These are phyloP conservation scores for Daktulosphaira vitifoliae DNA, from an alignment of 1,140 invertebrate genomes.

Conservation along the genomic window DNA sequence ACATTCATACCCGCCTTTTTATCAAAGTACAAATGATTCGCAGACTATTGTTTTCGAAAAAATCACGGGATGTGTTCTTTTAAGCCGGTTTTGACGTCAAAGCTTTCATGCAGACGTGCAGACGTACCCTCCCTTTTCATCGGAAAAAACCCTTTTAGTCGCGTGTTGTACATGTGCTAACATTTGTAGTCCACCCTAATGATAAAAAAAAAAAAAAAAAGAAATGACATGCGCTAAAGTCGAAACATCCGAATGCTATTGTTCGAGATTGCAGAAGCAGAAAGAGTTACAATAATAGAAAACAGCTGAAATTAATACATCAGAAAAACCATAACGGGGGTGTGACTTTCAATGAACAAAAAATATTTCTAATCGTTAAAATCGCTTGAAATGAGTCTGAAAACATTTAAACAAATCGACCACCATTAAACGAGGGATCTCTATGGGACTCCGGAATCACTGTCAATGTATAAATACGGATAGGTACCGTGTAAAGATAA, in stretches of 20 bases:
- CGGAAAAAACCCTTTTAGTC: neutral
- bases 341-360: no score
- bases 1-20: conserved; percentile 1
- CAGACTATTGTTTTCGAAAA: conserved; percentile 18
- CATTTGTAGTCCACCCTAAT: neutral
- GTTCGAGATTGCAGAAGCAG: neutral
- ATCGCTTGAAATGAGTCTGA: neutral
- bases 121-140: conserved; percentile 4
- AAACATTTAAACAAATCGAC: neutral
- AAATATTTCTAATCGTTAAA: neutral
- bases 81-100: conserved; percentile 18
- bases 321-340: neutral
- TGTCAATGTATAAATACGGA: conserved; percentile 28
- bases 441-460: conserved; percentile 11
- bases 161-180: conserved; percentile 18
- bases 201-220: conserved; percentile 1
- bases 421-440: neutral
- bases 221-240: conserved; percentile 1
- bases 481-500: neutral
- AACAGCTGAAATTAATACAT: neutral
- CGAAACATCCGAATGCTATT: neutral
- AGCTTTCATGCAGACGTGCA: neutral
- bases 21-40: neutral
- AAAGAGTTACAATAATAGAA: conserved; percentile 12
- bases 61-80: conserved; percentile 2